Conservation (phyloP, 2,888 invertebrate genomes). For the Plebejus melissa region DNA sequence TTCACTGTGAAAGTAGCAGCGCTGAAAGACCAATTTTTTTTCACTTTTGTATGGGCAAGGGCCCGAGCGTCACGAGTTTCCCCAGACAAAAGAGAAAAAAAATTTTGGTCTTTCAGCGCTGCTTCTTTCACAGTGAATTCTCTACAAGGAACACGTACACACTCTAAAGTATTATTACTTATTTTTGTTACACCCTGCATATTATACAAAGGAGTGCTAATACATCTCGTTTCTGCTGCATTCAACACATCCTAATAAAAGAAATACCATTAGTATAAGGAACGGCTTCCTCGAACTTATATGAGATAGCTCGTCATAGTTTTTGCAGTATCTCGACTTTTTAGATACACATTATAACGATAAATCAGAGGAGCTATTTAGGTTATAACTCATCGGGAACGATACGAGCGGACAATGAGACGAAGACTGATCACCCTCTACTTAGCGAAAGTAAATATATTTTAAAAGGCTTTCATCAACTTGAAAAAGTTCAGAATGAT, state of each 20-base stretch:
- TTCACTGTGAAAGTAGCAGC: no score
- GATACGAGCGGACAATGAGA: conserved; percentile 13
- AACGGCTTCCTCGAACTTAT: neutral
- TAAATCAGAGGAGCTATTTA: conserved; percentile 8
- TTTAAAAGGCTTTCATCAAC: neutral
- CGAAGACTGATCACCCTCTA: conserved; percentile 5
- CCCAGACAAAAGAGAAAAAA: no score
- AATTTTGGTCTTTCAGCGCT: no score
- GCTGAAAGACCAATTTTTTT: no score
- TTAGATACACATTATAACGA: neutral
- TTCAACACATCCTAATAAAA: neutral
- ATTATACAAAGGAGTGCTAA: no score
- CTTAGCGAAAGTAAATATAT: neutral
- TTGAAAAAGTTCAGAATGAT: neutral
- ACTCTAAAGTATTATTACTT: no score
- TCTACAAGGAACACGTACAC: no score
- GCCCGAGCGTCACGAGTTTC: no score
- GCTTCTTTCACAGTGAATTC: no score
- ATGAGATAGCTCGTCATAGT: neutral
- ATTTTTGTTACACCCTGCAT: no score
- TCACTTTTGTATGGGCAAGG: no score
- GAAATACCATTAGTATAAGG: neutral
- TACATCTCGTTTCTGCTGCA: neutral
- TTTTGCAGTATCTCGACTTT: neutral
- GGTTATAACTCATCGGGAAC: conserved; percentile 6